phyloP scores from a whole-genome alignment of 1,140 invertebrate species.

The Macrostomum lignano region DNA sequence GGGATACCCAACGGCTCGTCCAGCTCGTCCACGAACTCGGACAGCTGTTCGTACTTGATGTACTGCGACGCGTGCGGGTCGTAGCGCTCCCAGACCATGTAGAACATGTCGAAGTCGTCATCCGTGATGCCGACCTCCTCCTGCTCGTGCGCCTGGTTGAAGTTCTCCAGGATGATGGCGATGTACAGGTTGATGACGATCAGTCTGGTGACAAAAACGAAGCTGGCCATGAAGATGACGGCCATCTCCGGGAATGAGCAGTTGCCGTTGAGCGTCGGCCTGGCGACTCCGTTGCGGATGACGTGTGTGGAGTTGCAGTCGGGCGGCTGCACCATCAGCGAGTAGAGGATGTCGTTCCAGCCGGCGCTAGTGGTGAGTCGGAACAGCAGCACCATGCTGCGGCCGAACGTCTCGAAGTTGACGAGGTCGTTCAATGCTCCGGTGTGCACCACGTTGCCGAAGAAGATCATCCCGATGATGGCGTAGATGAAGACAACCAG shows the following conservation, averaged over 20 bases:
- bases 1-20: constrained; percentile 59
- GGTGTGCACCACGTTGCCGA: constrained; percentile 54
- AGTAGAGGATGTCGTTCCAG: constrained; percentile 68
- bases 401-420: constrained; percentile 49
- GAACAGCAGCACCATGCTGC: constrained; percentile 69
- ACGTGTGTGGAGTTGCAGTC: constrained; percentile 36
- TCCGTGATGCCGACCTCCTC: constrained; percentile 48
- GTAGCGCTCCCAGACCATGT: constrained; percentile 77
- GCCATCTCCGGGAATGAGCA: constrained; percentile 1
- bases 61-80: constrained; percentile 83
- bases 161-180: constrained; percentile 5
- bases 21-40: constrained; percentile 68
- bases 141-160: constrained; percentile 4
- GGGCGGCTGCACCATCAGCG: constrained; percentile 55
- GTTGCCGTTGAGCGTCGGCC: constrained; percentile 2
- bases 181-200: constrained; percentile 6
- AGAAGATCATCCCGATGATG: constrained; percentile 77
- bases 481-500: constrained; percentile 81
- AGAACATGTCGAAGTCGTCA: constrained; percentile 89
- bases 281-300: constrained; percentile 1
- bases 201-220: constrained; percentile 5
- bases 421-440: constrained; percentile 53
- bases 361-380: constrained; percentile 69
- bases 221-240: constrained; percentile 6
- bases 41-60: constrained; percentile 63